Percentiles rank a stretch among this genome's conserved stretches.
These are phyloP conservation scores for Anableps anableps DNA, from an alignment of 2,797 vertebrate genomes.

Conservation along the genomic window DNA sequence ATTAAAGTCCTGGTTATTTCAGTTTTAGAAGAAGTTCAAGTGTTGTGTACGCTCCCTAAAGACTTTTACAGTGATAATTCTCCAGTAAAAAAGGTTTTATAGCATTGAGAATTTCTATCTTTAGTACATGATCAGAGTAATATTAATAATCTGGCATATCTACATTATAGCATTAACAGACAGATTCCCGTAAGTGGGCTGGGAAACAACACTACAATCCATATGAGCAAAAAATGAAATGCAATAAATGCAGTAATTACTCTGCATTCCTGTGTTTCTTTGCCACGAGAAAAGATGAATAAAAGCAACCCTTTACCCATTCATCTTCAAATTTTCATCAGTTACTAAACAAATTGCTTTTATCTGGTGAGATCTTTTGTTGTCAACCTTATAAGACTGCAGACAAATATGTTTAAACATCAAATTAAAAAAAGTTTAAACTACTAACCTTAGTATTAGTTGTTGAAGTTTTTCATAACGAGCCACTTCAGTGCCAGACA, in stretches of 20 bases:
- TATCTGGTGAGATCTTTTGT: background rate
- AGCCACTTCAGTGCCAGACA: slow-evolving; percentile 13
- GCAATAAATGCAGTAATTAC: background rate
- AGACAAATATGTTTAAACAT: background rate
- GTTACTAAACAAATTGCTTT: background rate
- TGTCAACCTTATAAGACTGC: background rate
- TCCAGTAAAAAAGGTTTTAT: background rate
- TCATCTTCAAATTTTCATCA: background rate
- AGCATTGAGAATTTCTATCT: background rate
- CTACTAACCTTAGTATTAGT: slow-evolving; percentile 32
- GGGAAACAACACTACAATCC: background rate
- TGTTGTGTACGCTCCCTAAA: no score
- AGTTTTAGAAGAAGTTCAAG: background rate
- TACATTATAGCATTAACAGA: background rate
- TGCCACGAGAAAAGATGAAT: background rate
- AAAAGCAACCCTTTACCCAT: background rate
- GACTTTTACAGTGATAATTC: background rate
- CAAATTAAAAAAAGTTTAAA: background rate
- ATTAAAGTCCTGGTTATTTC: background rate
- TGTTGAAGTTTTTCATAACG: slow-evolving; percentile 6
- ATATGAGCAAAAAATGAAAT: background rate
- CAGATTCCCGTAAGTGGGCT: background rate
- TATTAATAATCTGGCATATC: background rate
- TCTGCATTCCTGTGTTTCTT: background rate
- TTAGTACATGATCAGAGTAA: background rate